Conservation (phyloP, 2,113 vertebrate genomes). For the Willisornis vidua region DNA sequence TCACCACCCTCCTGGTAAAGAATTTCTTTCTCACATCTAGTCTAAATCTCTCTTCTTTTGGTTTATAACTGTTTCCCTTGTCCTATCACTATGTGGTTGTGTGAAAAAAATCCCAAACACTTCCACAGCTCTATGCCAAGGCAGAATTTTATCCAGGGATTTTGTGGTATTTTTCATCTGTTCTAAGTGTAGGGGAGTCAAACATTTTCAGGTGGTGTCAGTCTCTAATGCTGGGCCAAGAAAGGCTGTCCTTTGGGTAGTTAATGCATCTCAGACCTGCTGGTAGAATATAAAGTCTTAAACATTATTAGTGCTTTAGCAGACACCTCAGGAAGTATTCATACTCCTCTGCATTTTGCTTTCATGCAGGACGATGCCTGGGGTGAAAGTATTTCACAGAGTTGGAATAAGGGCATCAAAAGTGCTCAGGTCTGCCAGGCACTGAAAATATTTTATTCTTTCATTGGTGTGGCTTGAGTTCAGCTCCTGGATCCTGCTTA, state of each 20-base stretch:
- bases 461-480: background rate
- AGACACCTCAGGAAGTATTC: background rate
- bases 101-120: background rate
- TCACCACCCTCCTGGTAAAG: background rate
- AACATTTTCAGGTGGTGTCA: slow-evolving; percentile 46
- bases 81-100: background rate
- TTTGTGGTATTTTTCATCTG: slow-evolving; percentile 29
- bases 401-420: background rate
- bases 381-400: background rate
- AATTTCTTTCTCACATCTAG: background rate
- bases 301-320: background rate
- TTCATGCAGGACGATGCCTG: background rate
- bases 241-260: background rate
- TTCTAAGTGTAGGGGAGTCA: slow-evolving; percentile 7
- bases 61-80: background rate
- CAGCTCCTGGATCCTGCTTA: background rate
- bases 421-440: background rate
- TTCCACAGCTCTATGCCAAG: background rate
- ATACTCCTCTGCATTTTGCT: background rate
- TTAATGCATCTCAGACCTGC: background rate
- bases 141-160: background rate
- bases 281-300: background rate
- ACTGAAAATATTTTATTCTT: background rate
- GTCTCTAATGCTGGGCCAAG: slow-evolving; percentile 29
- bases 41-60: background rate